These are phyloP conservation scores for Drosophila rellima DNA, from an alignment of 2,888 invertebrate genomes.

Conservation along the genomic window DNA sequence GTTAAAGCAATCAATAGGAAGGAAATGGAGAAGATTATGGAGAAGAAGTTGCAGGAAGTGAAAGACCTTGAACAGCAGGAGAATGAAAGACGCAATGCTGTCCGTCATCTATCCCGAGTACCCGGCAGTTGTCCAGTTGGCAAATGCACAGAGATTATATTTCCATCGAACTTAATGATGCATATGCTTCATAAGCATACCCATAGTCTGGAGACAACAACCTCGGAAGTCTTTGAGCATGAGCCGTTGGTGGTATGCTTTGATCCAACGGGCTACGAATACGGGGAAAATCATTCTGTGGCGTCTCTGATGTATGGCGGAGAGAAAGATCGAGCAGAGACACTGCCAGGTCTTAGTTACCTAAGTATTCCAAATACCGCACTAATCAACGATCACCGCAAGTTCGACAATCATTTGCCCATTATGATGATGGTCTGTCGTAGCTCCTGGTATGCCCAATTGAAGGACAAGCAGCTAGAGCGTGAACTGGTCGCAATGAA, in stretches of 20 bases:
- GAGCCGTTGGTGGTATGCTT: constrained; percentile 31
- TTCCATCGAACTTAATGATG: constrained; percentile 49
- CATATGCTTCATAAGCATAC: constrained; percentile 48
- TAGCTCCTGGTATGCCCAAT: constrained; percentile 52
- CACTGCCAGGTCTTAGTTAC: constrained; percentile 26
- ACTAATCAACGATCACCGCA: constrained; percentile 23
- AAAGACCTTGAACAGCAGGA: constrained; percentile 16
- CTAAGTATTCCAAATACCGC: constrained; percentile 36
- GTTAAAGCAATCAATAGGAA: background rate
- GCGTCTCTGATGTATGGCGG: constrained; percentile 54
- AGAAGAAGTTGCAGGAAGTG: constrained; percentile 26
- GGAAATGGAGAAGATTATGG: constrained; percentile 31
- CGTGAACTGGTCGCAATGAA: constrained; percentile 23
- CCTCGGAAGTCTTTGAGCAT: constrained; percentile 32
- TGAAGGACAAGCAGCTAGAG: constrained; percentile 43
- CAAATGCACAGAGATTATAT: constrained; percentile 42
- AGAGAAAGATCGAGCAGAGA: background rate
- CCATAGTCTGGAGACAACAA: background rate
- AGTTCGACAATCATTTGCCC: constrained; percentile 40
- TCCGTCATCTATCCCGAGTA: constrained; percentile 18
- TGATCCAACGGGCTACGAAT: constrained; percentile 21
- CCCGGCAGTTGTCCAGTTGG: constrained; percentile 46
- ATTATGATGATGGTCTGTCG: constrained; percentile 50
- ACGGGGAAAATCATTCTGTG: constrained; percentile 25
- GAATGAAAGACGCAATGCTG: background rate